A percentile compares a stretch with the other conserved stretches of the same genome.
Conservation (phyloP, 2,797 vertebrate genomes). For the Denticeps clupeoides region DNA sequence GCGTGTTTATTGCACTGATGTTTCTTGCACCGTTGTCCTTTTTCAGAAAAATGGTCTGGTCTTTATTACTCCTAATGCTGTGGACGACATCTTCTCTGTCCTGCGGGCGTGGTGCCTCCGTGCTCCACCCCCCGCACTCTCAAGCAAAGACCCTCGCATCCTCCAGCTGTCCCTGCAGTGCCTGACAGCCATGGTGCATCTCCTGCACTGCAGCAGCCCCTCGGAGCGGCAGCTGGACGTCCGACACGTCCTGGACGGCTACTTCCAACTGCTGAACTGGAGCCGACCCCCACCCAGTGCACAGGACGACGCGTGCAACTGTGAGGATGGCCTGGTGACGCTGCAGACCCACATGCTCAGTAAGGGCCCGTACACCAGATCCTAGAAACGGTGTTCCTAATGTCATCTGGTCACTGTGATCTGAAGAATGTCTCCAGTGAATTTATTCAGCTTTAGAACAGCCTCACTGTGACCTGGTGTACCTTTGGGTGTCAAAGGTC, state of each 20-base stretch:
- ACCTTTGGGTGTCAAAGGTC: no score
- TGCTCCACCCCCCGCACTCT: conserved; percentile 3
- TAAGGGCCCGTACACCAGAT: conserved; percentile 43
- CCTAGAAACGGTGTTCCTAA: no score
- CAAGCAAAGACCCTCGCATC: conserved; percentile 36
- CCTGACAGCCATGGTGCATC: conserved; percentile 73
- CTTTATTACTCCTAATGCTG: conserved; percentile 60
- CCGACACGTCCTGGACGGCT: conserved; percentile 70
- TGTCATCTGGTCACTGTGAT: no score
- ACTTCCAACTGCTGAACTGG: conserved; percentile 83
- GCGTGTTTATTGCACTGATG: no score
- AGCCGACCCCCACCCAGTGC: conserved; percentile 52
- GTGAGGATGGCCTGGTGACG: conserved; percentile 64
- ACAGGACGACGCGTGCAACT: conserved; percentile 37
- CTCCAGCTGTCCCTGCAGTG: conserved; percentile 56
- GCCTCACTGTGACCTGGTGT: no score
- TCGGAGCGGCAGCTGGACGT: conserved; percentile 69
- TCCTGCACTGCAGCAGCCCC: conserved; percentile 74
- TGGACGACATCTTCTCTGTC: conserved; percentile 73
- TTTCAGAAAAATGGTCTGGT: conserved; percentile 75
- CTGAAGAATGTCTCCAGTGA: no score
- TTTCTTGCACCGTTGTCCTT: no score
- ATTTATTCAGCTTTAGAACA: no score
- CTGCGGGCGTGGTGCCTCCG: conserved; percentile 59
- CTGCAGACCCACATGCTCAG: conserved; percentile 85